Evolutionary conservation across 2,888 invertebrate species (phyloP).

Genomic region (Drosophila suboccidentalis): DNA sequence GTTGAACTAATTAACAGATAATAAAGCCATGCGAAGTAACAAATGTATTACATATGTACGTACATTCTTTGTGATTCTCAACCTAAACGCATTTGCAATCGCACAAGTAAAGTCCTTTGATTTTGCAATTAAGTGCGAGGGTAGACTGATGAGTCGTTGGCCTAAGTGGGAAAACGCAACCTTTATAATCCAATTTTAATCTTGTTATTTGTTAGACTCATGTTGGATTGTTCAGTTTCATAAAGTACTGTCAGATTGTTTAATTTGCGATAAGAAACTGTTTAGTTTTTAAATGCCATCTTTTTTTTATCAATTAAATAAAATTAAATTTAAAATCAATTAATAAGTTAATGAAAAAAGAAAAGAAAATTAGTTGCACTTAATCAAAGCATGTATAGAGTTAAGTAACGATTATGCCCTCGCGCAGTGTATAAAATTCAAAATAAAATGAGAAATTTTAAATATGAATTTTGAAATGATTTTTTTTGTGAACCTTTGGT

Average conservation of each 20-base stretch:
- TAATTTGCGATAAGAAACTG: not conserved
- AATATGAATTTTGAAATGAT: too few species aligned
- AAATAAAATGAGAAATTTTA: too few species aligned
- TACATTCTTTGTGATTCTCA: not conserved
- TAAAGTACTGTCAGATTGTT: not conserved
- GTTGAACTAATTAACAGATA: conserved; percentile 36
- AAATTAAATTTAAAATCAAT: too few species aligned
- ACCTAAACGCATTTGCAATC: not conserved
- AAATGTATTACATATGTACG: not conserved
- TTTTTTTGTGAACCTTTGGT: too few species aligned
- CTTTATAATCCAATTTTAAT: not conserved
- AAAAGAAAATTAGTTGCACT: too few species aligned
- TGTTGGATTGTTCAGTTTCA: not conserved
- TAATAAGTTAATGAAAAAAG: too few species aligned
- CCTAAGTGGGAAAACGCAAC: not conserved
- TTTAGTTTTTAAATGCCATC: not conserved
- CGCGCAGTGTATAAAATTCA: too few species aligned
- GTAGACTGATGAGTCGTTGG: not conserved
- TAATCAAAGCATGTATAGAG: too few species aligned
- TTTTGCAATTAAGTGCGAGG: not conserved
- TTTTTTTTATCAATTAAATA: too few species aligned
- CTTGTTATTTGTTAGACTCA: not conserved
- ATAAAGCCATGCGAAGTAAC: conserved; percentile 2
- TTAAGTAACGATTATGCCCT: too few species aligned
- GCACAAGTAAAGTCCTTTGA: not conserved